Evolutionary conservation across 1,140 invertebrate genomes (phyloP).

Genomic region (Ptiloglossa arizonensis): DNA sequence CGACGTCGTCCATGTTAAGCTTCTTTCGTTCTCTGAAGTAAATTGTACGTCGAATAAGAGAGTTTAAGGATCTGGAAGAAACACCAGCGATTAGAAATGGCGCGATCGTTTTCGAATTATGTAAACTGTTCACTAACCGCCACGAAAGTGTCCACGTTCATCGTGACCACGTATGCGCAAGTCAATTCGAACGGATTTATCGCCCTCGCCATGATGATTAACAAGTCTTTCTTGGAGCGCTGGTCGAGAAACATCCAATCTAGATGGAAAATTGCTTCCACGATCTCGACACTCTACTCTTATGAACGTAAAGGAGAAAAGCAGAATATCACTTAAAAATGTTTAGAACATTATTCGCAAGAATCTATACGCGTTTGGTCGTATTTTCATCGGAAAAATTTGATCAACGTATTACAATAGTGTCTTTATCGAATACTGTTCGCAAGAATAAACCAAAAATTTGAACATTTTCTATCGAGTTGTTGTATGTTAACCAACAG

Average conservation of each 20-base stretch:
- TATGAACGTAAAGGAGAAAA: not conserved
- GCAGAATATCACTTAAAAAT: too few relatives aligned
- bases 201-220: slow-evolving; percentile 46
- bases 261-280: slow-evolving; percentile 36
- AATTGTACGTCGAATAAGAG: slow-evolving; percentile 57
- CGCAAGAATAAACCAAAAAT: too few relatives aligned
- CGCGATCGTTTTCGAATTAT: not conserved
- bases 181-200: slow-evolving; percentile 48
- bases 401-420: too few relatives aligned
- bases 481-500: too few relatives aligned
- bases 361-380: too few relatives aligned
- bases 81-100: not conserved
- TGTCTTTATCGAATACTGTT: too few relatives aligned
- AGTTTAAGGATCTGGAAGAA: slow-evolving; percentile 54
- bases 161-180: slow-evolving; percentile 29
- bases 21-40: slow-evolving; percentile 45
- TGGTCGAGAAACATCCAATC: slow-evolving; percentile 28
- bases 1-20: not conserved
- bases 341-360: too few relatives aligned
- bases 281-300: slow-evolving; percentile 43
- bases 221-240: slow-evolving; percentile 1
- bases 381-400: too few relatives aligned
- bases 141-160: slow-evolving; percentile 50
- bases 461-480: too few relatives aligned
- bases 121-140: slow-evolving; percentile 28